phyloP scores from a whole-genome alignment of 2,797 vertebrate species.

The Tenualosa ilisha region DNA sequence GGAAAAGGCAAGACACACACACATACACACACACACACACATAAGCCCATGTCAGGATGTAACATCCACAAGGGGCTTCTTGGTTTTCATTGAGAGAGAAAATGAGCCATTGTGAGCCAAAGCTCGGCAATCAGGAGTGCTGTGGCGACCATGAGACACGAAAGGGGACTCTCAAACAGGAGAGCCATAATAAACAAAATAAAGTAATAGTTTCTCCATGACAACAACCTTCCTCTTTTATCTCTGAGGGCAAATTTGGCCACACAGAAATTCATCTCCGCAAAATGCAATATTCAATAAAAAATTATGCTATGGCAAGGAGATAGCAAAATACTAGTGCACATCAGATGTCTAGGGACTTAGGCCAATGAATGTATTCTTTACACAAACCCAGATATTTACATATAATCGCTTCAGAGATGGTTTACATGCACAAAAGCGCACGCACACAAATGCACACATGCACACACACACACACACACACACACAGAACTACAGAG shows the following conservation, averaged over 20 bases:
- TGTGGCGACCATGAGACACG: not conserved
- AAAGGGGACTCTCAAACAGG: not conserved
- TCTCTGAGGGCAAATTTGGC: conserved; percentile 5
- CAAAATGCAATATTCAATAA: not conserved
- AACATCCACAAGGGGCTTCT: not conserved
- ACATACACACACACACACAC: too few relatives aligned
- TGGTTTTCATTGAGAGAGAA: conserved; percentile 4
- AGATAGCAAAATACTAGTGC: not conserved
- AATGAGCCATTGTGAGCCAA: conserved; percentile 5
- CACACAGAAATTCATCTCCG: not conserved
- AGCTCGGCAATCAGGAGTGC: not conserved
- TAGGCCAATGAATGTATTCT: not conserved
- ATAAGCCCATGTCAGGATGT: not conserved
- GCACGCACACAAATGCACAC: not conserved
- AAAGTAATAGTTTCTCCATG: conserved; percentile 17
- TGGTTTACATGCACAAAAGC: not conserved
- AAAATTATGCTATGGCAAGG: not conserved
- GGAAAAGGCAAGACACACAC: too few relatives aligned
- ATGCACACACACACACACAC: conserved; percentile 10
- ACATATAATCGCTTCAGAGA: not conserved
- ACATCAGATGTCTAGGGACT: not conserved
- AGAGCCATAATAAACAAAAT: not conserved
- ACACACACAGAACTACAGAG: not conserved
- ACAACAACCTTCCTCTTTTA: not conserved
- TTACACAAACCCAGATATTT: not conserved